These are phyloP conservation scores for Platyscapa corneri DNA, from an alignment of 1,140 invertebrate genomes.

Conservation along the genomic window DNA sequence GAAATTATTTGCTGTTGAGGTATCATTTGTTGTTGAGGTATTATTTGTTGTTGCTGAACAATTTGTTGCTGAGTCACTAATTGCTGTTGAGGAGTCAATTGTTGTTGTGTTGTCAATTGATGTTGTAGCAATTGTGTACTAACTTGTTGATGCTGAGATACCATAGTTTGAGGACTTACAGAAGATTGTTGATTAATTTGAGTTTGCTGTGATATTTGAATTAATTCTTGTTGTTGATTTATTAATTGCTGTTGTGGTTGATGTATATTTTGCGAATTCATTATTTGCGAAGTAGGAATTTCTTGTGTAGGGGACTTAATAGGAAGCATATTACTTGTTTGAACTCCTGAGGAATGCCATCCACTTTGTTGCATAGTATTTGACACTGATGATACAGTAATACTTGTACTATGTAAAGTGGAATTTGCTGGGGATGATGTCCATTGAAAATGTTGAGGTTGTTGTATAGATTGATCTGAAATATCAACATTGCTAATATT, in stretches of 20 bases:
- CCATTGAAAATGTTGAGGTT: slow-evolving; percentile 48
- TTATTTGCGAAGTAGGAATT: slow-evolving; percentile 65
- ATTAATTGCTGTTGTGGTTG: slow-evolving; percentile 68
- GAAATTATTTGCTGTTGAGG: slow-evolving; percentile 64
- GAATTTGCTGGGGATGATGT: slow-evolving; percentile 61
- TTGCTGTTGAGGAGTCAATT: slow-evolving; percentile 55
- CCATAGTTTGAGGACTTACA: slow-evolving; percentile 55
- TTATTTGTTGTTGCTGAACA: slow-evolving; percentile 54
- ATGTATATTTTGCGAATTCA: slow-evolving; percentile 59
- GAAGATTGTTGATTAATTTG: slow-evolving; percentile 60
- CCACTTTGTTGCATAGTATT: slow-evolving; percentile 47
- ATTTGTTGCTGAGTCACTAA: slow-evolving; percentile 55
- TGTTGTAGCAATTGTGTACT: slow-evolving; percentile 64
- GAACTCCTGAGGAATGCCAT: slow-evolving; percentile 42
- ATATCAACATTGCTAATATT: slow-evolving; percentile 52
- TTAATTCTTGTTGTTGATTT: slow-evolving; percentile 68
- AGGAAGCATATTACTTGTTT: slow-evolving; percentile 38
- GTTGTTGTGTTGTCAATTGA: slow-evolving; percentile 59
- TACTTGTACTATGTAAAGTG: slow-evolving; percentile 46
- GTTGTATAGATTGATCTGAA: slow-evolving; percentile 52
- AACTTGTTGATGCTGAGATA: slow-evolving; percentile 60
- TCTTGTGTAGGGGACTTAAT: slow-evolving; percentile 50
- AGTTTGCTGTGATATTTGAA: slow-evolving; percentile 58
- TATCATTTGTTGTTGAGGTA: slow-evolving; percentile 60
- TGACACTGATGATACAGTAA: slow-evolving; percentile 42